Evolutionary conservation across 2,113 vertebrate genomes (phyloP).

Genomic region (Epinephelus moara): DNA sequence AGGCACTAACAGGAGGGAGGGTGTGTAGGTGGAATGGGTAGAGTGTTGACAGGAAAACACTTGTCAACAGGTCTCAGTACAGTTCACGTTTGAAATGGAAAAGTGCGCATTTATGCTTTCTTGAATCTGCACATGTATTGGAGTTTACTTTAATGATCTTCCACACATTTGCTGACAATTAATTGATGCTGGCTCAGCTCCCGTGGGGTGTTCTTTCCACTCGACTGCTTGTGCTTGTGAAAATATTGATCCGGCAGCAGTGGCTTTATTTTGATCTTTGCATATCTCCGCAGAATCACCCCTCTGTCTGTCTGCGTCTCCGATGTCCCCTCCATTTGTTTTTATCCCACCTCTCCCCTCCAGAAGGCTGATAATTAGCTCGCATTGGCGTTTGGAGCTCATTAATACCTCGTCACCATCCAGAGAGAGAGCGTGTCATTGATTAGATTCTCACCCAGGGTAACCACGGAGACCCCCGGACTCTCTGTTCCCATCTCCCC

Average conservation of each 20-base stretch:
- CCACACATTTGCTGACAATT: constrained; percentile 15
- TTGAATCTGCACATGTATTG: not conserved
- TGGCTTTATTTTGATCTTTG: constrained; percentile 44
- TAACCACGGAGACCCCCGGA: constrained; percentile 49
- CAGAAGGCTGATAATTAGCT: constrained; percentile 74
- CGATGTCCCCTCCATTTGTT: constrained; percentile 32
- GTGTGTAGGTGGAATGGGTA: not conserved
- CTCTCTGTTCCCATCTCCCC: constrained; percentile 59
- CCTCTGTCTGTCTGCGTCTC: constrained; percentile 11
- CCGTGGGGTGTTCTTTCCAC: constrained; percentile 1
- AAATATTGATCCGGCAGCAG: constrained; percentile 48
- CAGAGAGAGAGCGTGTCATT: constrained; percentile 66
- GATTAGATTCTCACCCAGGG: constrained; percentile 66
- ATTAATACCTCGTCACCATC: constrained; percentile 78
- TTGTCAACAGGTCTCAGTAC: not conserved
- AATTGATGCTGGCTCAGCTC: not conserved
- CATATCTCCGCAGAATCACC: constrained; percentile 33
- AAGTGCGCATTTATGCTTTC: not conserved
- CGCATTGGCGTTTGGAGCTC: constrained; percentile 74
- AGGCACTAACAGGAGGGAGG: not conserved
- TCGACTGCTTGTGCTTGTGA: not conserved
- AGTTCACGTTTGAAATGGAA: not conserved
- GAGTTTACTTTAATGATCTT: constrained; percentile 24
- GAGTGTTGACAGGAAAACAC: not conserved
- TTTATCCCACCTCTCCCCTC: constrained; percentile 11